Conservation (phyloP, 2,113 vertebrate species). For the Dromaius novaehollandiae region DNA sequence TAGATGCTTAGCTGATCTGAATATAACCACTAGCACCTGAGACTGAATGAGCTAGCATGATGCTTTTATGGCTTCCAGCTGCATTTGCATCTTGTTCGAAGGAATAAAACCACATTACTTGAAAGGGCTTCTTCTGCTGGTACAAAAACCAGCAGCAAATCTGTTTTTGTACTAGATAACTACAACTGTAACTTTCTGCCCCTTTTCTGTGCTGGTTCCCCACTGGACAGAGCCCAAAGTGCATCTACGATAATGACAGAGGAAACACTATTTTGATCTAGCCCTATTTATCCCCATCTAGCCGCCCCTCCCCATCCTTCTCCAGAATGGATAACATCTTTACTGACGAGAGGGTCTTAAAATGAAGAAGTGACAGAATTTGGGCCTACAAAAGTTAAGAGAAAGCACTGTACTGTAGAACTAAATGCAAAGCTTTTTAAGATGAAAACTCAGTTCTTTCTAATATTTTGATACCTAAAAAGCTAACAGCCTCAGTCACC, state of each 20-base stretch:
- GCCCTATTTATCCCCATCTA: neutral
- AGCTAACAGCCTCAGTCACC: too few species aligned
- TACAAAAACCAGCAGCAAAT: neutral
- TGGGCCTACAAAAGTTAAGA: neutral
- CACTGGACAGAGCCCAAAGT: neutral
- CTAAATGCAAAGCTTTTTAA: rapidly evolving
- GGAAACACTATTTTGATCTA: neutral
- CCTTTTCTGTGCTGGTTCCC: neutral
- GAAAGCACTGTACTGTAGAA: too few species aligned
- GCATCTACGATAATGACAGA: neutral
- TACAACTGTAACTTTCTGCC: neutral
- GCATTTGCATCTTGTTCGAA: neutral
- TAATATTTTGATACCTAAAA: neutral
- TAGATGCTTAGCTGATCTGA: neutral
- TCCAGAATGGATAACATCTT: neutral
- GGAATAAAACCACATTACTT: rapidly evolving
- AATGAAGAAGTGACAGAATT: neutral
- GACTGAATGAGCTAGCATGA: neutral
- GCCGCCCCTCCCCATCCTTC: too few species aligned
- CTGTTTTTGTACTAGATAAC: neutral
- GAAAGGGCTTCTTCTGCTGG: neutral
- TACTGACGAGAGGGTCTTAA: neutral
- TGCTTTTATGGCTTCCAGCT: neutral
- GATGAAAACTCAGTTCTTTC: neutral
- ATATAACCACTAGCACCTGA: rapidly evolving